Evolutionary conservation across 2,888 invertebrate genomes (phyloP).

Genomic region (Limnephilus marmoratus): DNA sequence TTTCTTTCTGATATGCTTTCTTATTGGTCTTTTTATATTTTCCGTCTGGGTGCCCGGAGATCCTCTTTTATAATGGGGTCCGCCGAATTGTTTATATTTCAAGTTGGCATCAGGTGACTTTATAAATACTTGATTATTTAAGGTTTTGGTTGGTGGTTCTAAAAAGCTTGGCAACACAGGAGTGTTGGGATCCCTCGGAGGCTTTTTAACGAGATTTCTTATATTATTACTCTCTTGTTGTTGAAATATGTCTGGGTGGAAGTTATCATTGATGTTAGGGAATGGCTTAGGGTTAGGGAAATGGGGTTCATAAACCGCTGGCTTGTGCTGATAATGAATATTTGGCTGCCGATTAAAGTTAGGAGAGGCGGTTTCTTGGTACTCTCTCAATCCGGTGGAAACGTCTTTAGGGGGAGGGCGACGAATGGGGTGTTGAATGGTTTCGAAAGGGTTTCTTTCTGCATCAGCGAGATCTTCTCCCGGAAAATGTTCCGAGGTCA

Average conservation of each 20-base stretch:
- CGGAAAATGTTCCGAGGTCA: slow-evolving; percentile 77
- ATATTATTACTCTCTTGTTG: slow-evolving; percentile 58
- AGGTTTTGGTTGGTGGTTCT: slow-evolving; percentile 75
- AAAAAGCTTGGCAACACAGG: slow-evolving; percentile 74
- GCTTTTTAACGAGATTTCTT: slow-evolving; percentile 71
- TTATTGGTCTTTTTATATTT: slow-evolving; percentile 69
- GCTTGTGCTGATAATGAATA: slow-evolving; percentile 64
- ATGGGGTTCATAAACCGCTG: slow-evolving; percentile 52
- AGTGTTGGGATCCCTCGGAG: slow-evolving; percentile 68
- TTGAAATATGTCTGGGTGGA: slow-evolving; percentile 63
- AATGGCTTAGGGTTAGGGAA: slow-evolving; percentile 58
- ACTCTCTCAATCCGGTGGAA: slow-evolving; percentile 35
- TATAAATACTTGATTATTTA: slow-evolving; percentile 67
- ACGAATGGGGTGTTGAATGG: slow-evolving; percentile 67
- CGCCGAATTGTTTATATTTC: slow-evolving; percentile 71
- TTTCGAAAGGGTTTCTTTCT: slow-evolving; percentile 74
- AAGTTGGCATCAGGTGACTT: slow-evolving; percentile 68
- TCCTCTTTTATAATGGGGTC: slow-evolving; percentile 72
- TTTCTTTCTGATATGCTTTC: slow-evolving; percentile 75
- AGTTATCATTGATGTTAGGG: slow-evolving; percentile 52
- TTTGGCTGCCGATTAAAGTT: slow-evolving; percentile 68
- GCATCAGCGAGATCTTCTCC: slow-evolving; percentile 77
- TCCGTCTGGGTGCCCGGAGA: slow-evolving; percentile 64
- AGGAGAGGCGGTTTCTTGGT: slow-evolving; percentile 19
- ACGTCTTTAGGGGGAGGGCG: slow-evolving; percentile 43